A percentile compares a stretch with the other conserved stretches of the same genome.
phyloP scores from a whole-genome alignment of 1,140 invertebrate genomes.

The Hypothenemus hampei region DNA sequence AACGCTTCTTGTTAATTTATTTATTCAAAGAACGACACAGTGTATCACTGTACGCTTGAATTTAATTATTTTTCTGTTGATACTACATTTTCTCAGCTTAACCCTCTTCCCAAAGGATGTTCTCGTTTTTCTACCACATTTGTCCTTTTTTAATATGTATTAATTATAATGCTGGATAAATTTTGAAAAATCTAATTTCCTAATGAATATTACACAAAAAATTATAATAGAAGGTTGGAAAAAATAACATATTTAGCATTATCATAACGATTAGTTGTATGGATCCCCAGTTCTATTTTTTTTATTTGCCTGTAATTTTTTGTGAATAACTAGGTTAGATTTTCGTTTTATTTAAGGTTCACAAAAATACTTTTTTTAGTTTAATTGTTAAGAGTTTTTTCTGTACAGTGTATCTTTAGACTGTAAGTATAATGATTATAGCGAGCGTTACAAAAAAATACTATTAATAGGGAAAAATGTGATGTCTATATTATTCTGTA shows the following conservation, averaged over 20 bases:
- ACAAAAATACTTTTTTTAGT: slow-evolving; percentile 39
- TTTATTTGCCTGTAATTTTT: slow-evolving; percentile 41
- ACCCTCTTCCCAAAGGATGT: too few relatives aligned
- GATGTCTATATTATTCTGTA: slow-evolving; percentile 49
- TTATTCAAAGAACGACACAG: too few relatives aligned
- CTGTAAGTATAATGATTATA: slow-evolving; percentile 44
- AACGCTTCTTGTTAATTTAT: slow-evolving; percentile 34
- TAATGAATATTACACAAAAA: not conserved
- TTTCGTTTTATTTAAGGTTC: slow-evolving; percentile 38
- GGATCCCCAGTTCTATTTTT: slow-evolving; percentile 44
- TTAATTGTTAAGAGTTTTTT: slow-evolving; percentile 41
- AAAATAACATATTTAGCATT: slow-evolving; percentile 43
- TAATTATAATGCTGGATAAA: not conserved
- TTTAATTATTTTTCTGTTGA: not conserved
- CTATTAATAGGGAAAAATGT: slow-evolving; percentile 48
- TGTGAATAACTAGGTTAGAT: slow-evolving; percentile 45
- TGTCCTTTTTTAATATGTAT: not conserved
- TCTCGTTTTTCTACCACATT: too few relatives aligned
- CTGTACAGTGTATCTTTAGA: slow-evolving; percentile 47
- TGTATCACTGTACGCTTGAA: not conserved
- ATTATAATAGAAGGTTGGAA: slow-evolving; percentile 23
- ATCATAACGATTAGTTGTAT: slow-evolving; percentile 38
- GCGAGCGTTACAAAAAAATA: slow-evolving; percentile 44
- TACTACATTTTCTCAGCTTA: too few relatives aligned
- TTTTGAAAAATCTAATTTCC: not conserved